Base-by-base conservation (phyloP, 2,888 invertebrate genomes). In the Calliphora vomitoria region DNA sequence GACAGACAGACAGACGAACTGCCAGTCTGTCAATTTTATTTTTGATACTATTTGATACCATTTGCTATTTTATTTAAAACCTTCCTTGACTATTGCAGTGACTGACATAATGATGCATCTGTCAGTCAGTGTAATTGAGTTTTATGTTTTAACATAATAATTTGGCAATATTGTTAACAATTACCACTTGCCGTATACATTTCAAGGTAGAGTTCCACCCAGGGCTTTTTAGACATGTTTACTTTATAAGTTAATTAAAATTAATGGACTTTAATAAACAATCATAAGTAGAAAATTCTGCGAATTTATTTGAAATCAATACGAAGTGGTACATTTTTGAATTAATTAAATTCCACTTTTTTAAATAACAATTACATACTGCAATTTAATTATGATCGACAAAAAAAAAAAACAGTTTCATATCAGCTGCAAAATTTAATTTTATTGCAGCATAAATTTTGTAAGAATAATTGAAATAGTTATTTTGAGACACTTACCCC, bases 71-170 rank as follows among this genome's bases (percentile, higher is more conserved):
- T 35, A 31, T 18, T 58, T 68, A 69, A 69, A 79, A 50, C 25
- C 62, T 80, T 80, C 60, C 71, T 82, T 74, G 64, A 58, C 55
- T 31, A 76, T 66, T 53, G 50, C 58, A 82, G 18, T 38, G 25
- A 75, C 18, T 68, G 72, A 41, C 60, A 53, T 71, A 85, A 62
- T 38, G 68, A 53, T 79, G 62, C 58, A 13, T 13, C 55, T 15
- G 25, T 13, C 55, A 3, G 50, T 41, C 38, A 53, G 71, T 53
- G n/a, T 71, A 75, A 75, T 20, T 82, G 53, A 82, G 64, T 58
- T 55, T 66, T 18, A 20, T 66, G 20, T 47, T 15, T 66, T 72
- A 38, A 53, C 50, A 25, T 15, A 25, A 69, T 47, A 69, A 53
- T 53, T 3, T 6, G 18, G 8, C 18, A 18, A 41, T 60, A 15